These are phyloP conservation scores for Malaclemys terrapin DNA, from an alignment of 2,113 vertebrate genomes.

Conservation along the genomic window DNA sequence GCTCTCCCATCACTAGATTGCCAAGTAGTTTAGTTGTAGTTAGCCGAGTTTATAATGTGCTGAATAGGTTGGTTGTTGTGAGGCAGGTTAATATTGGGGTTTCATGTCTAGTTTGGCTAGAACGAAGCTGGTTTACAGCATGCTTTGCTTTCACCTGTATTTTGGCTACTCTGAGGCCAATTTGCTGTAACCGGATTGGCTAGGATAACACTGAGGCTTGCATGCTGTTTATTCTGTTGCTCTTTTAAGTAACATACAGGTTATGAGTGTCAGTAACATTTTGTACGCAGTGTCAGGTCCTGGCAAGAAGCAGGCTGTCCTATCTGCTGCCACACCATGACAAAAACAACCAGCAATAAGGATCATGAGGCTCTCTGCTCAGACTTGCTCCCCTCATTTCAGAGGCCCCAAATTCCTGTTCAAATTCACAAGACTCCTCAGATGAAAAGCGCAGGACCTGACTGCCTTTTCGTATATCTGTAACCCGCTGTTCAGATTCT, in stretches of 20 bases:
- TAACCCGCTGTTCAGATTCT: not conserved
- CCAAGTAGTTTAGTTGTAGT: not conserved
- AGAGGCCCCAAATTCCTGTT: not conserved
- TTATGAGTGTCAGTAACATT: not conserved
- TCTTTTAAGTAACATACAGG: not conserved
- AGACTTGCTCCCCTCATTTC: not conserved
- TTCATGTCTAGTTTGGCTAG: not conserved
- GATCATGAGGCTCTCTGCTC: not conserved
- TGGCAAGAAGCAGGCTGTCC: accelerated
- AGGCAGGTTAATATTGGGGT: not conserved
- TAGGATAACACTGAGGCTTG: not conserved
- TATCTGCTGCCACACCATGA: not conserved
- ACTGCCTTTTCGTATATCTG: not conserved
- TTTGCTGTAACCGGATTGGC: not conserved
- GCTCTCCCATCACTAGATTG: not conserved
- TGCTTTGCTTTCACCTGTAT: not conserved
- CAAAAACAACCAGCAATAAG: not conserved
- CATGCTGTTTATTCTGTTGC: not conserved
- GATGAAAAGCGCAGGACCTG: not conserved
- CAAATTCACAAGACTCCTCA: not conserved
- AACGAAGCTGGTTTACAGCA: not conserved
- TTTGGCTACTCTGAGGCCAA: not conserved
- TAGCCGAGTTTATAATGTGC: not conserved
- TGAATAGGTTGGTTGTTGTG: not conserved
- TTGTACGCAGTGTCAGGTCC: not conserved